Evolutionary conservation across 1,140 invertebrate genomes (phyloP).

Genomic region (Drosophila ohnishii): DNA sequence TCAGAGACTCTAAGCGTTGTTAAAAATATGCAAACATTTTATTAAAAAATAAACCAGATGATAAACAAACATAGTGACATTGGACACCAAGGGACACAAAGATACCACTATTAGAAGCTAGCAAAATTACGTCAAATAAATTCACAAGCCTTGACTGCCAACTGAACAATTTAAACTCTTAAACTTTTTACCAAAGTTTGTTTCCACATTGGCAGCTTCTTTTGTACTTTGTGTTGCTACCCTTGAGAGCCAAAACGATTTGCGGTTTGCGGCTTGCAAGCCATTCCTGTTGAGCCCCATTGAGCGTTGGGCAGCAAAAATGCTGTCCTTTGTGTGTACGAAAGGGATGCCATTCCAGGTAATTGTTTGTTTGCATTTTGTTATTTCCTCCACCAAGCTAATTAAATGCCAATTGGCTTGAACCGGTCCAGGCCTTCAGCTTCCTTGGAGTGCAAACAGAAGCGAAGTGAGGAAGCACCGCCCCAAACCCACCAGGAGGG

Average conservation of each 20-base stretch:
- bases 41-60: no score
- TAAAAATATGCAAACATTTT: no score
- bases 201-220: neutral
- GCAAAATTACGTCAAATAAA: neutral
- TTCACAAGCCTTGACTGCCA: neutral
- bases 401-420: constrained; percentile 29
- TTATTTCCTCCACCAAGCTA: constrained; percentile 9
- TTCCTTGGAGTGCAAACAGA: neutral
- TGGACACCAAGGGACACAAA: no score
- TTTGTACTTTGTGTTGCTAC: constrained; percentile 9
- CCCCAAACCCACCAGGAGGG: no score
- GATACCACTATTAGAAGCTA: no score
- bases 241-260: constrained; percentile 6
- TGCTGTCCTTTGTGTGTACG: constrained; percentile 9
- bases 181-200: neutral
- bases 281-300: constrained; percentile 3
- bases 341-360: constrained; percentile 9
- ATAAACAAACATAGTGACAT: no score
- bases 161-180: neutral
- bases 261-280: constrained; percentile 13
- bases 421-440: neutral
- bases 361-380: constrained; percentile 19
- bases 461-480: neutral
- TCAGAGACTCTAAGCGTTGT: no score
- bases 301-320: constrained; percentile 8